These are phyloP conservation scores for Ditula angustiorana DNA, from an alignment of 2,888 invertebrate genomes.

Conservation along the genomic window DNA sequence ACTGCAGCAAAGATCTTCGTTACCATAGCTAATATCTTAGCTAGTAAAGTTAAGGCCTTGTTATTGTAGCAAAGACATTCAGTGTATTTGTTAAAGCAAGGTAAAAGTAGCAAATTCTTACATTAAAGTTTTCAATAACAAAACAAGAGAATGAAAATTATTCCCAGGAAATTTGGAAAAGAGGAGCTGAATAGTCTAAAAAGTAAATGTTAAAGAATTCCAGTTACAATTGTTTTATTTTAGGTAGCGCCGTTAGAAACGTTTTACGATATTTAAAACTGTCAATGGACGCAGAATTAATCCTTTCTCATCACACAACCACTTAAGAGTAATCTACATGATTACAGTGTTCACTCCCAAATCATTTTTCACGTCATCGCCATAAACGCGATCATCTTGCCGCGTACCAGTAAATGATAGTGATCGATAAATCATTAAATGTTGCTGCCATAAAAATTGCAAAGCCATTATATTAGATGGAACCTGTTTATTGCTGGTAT, in stretches of 20 bases:
- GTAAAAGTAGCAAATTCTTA: background rate
- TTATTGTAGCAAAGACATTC: no score
- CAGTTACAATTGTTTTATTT: background rate
- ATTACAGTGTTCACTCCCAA: slow-evolving; percentile 26
- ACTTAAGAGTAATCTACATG: slow-evolving; percentile 22
- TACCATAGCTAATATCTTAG: no score
- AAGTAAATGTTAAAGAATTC: no score
- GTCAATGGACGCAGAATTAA: slow-evolving; percentile 11
- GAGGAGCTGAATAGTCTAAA: background rate
- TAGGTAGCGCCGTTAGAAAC: no score
- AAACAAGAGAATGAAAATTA: background rate
- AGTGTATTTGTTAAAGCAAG: no score
- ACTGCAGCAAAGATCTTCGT: no score
- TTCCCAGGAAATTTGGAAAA: background rate
- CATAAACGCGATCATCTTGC: slow-evolving; percentile 8
- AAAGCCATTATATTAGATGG: slow-evolving; percentile 55
- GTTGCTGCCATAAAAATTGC: slow-evolving; percentile 61
- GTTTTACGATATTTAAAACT: slow-evolving; percentile 11
- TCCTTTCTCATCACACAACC: slow-evolving; percentile 3
- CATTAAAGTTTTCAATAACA: background rate
- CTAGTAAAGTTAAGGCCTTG: no score
- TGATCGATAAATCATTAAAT: slow-evolving; percentile 57
- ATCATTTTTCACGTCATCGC: slow-evolving; percentile 31
- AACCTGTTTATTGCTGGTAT: slow-evolving; percentile 74
- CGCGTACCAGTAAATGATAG: slow-evolving; percentile 33